Conservation (phyloP, 2,797 vertebrate genomes). For the Poeciliopsis infans region DNA sequence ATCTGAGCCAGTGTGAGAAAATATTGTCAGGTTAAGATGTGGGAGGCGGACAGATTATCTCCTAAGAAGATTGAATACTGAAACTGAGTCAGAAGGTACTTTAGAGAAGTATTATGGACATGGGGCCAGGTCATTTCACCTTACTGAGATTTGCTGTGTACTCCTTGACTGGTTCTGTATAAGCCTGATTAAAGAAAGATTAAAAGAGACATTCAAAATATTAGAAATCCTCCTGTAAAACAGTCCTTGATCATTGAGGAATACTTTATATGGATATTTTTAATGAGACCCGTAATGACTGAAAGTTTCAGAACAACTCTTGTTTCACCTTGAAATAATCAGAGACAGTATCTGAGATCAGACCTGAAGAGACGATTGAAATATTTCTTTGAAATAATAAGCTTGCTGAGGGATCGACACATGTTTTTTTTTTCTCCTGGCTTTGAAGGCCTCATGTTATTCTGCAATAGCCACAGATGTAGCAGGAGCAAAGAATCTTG, state of each 20-base stretch:
- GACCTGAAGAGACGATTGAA: slow-evolving; percentile 34
- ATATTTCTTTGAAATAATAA: neutral
- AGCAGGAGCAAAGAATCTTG: slow-evolving; percentile 22
- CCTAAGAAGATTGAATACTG: neutral
- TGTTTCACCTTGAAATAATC: slow-evolving; percentile 13
- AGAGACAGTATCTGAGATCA: slow-evolving; percentile 16
- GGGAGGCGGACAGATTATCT: neutral
- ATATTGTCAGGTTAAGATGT: neutral
- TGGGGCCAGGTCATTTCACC: neutral
- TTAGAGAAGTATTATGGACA: neutral
- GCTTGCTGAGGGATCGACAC: slow-evolving; percentile 16
- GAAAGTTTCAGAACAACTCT: slow-evolving; percentile 1
- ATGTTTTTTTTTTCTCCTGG: slow-evolving; percentile 7
- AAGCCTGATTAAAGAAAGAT: neutral
- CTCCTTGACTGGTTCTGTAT: neutral
- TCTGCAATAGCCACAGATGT: slow-evolving; percentile 18
- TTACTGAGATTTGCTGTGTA: neutral
- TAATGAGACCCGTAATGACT: neutral
- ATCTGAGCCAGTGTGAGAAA: neutral
- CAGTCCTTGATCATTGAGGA: neutral
- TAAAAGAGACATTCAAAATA: neutral
- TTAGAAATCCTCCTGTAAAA: no score
- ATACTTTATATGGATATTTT: neutral
- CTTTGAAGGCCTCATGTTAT: neutral
- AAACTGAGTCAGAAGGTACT: neutral